Evolutionary conservation across 2,797 vertebrate genomes (phyloP).

Genomic region (Typhlichthys subterraneus): DNA sequence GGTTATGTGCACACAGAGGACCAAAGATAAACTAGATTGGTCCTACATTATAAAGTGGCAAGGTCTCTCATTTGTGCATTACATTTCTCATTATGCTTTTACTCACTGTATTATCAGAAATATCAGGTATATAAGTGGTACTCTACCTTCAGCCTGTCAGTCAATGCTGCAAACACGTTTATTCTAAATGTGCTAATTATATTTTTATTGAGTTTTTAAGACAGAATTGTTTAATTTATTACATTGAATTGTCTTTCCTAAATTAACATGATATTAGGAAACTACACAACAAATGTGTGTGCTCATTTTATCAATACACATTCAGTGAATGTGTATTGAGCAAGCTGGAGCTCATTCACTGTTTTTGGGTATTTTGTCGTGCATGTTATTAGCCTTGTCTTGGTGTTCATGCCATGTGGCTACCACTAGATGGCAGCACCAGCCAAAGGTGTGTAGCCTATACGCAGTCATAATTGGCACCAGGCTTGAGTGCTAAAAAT

Average conservation of each 20-base stretch:
- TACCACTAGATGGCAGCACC: slow-evolving; percentile 74
- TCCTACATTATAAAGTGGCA: slow-evolving; percentile 9
- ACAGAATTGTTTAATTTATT: too few relatives aligned
- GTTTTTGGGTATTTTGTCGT: too few relatives aligned
- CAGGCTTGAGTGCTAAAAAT: too few relatives aligned
- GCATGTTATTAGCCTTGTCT: slow-evolving; percentile 3
- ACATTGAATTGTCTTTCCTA: not conserved
- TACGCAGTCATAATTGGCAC: not conserved
- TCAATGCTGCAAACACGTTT: too few relatives aligned
- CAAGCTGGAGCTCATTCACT: too few relatives aligned
- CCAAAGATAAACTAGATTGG: too few relatives aligned
- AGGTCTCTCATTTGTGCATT: slow-evolving; percentile 2
- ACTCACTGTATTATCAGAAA: slow-evolving; percentile 11
- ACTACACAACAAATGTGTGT: slow-evolving; percentile 15
- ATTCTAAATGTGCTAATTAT: not conserved
- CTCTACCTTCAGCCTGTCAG: too few relatives aligned
- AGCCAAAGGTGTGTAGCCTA: slow-evolving; percentile 39
- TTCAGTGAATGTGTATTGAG: slow-evolving; percentile 24
- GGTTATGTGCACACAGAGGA: not conserved
- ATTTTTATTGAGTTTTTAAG: not conserved
- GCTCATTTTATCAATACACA: slow-evolving; percentile 19
- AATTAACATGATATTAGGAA: slow-evolving; percentile 11
- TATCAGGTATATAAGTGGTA: slow-evolving; percentile 10
- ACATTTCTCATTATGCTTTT: not conserved
- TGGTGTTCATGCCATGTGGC: not conserved